Evolutionary conservation across 2,113 vertebrate species (phyloP).

Genomic region (Callionymus lyra): DNA sequence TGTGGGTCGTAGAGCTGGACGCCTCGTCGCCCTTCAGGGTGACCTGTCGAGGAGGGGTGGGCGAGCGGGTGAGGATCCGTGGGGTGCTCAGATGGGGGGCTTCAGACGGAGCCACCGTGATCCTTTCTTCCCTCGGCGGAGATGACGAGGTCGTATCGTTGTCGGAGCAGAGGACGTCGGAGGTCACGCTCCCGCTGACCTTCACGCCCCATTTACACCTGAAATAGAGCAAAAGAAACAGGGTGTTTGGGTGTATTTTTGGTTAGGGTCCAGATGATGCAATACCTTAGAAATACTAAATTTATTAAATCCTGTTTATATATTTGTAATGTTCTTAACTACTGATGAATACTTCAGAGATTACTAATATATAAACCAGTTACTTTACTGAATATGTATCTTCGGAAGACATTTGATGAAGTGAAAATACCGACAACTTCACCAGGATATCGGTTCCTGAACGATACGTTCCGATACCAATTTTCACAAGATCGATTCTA

Average conservation of each 20-base stretch:
- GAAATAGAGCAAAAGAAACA: constrained; percentile 1
- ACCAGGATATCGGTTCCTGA: too few relatives aligned
- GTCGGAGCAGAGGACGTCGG: constrained; percentile 31
- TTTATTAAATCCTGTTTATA: too few relatives aligned
- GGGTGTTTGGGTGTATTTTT: too few relatives aligned
- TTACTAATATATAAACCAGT: too few relatives aligned
- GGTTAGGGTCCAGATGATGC: too few relatives aligned
- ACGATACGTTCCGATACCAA: too few relatives aligned
- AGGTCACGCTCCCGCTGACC: background rate
- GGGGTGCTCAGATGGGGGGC: background rate
- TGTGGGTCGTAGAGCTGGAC: background rate
- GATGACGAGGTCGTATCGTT: fast-evolving
- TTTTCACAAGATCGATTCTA: too few relatives aligned
- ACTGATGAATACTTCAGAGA: too few relatives aligned
- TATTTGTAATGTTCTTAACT: background rate
- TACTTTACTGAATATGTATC: too few relatives aligned
- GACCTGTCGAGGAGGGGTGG: background rate
- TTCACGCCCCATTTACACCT: constrained; percentile 46
- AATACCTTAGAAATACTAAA: too few relatives aligned
- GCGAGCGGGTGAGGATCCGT: background rate
- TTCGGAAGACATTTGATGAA: too few relatives aligned
- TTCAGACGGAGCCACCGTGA: background rate
- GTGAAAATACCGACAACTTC: too few relatives aligned
- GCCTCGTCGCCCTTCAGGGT: background rate
- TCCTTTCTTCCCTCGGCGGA: background rate